Percentiles rank a stretch among this genome's conserved stretches.
phyloP scores from a whole-genome alignment of 2,113 vertebrate species.

The Gymnogyps californianus region DNA sequence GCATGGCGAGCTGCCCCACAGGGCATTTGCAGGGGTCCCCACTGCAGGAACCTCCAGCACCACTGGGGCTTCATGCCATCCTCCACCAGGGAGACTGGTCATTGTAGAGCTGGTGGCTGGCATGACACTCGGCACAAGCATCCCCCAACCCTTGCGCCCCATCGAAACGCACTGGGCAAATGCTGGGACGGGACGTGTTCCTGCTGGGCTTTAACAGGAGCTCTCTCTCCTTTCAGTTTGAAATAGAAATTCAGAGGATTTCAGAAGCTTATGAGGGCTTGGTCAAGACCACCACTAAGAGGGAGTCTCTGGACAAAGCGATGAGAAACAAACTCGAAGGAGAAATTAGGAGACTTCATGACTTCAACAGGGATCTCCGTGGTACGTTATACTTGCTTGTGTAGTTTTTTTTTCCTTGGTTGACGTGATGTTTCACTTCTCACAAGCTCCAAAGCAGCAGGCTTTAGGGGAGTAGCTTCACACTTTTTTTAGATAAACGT shows the following conservation, averaged over 20 bases:
- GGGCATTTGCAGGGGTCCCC: not conserved
- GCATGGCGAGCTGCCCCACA: not conserved
- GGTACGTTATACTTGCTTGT: constrained; percentile 54
- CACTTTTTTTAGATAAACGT: not conserved
- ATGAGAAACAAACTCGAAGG: constrained; percentile 86
- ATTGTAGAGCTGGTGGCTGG: not conserved
- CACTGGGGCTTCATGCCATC: not conserved
- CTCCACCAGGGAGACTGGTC: not conserved
- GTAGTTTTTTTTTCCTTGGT: not conserved
- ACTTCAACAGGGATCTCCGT: constrained; percentile 88
- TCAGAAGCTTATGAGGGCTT: constrained; percentile 85
- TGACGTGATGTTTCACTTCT: not conserved
- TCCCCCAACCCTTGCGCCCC: not conserved
- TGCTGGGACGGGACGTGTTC: not conserved
- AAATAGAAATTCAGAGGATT: constrained; percentile 83
- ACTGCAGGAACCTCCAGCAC: not conserved
- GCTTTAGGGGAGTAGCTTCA: not conserved
- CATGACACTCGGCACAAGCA: fast-evolving
- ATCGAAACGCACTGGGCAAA: not conserved
- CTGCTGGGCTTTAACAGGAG: not conserved
- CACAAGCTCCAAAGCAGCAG: not conserved
- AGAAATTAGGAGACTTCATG: constrained; percentile 85
- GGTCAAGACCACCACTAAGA: constrained; percentile 84
- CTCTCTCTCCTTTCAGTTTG: constrained; percentile 76
- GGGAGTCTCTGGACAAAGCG: constrained; percentile 83